phyloP scores from a whole-genome alignment of 1,140 invertebrate species.

The Pentalonia nigronervosa region DNA sequence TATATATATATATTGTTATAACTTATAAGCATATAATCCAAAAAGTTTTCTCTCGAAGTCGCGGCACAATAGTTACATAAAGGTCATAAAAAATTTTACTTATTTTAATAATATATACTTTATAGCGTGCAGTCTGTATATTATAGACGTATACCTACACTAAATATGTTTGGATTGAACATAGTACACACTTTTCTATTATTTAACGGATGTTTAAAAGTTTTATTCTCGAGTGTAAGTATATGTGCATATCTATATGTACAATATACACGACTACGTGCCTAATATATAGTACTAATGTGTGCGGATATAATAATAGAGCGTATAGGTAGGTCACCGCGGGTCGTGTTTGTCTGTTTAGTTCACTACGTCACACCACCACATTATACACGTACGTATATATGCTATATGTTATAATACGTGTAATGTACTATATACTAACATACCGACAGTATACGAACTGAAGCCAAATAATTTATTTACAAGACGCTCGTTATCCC shows the following conservation, averaged over 20 bases:
- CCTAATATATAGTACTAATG: not conserved
- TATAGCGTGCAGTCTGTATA: not conserved
- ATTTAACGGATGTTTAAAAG: not conserved
- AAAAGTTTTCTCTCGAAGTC: not conserved
- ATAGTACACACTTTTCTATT: not conserved
- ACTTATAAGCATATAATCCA: not conserved
- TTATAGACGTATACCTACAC: not conserved
- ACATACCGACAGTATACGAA: not conserved
- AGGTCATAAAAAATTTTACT: not conserved
- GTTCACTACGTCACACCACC: not conserved
- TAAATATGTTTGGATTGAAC: not conserved
- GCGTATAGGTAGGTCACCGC: not conserved
- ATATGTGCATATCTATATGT: not conserved
- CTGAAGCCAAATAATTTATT: not conserved
- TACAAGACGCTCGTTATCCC: slow-evolving; percentile 3
- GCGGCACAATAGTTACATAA: not conserved
- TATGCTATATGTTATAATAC: not conserved
- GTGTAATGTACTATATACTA: not conserved
- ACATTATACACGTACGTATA: not conserved
- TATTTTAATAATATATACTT: not conserved
- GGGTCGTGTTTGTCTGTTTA: not conserved
- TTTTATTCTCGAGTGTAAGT: not conserved
- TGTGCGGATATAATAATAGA: not conserved
- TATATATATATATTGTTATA: not conserved
- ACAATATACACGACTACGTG: not conserved